Conservation (phyloP, 2,113 vertebrate genomes). For the Thermophis baileyi region DNA sequence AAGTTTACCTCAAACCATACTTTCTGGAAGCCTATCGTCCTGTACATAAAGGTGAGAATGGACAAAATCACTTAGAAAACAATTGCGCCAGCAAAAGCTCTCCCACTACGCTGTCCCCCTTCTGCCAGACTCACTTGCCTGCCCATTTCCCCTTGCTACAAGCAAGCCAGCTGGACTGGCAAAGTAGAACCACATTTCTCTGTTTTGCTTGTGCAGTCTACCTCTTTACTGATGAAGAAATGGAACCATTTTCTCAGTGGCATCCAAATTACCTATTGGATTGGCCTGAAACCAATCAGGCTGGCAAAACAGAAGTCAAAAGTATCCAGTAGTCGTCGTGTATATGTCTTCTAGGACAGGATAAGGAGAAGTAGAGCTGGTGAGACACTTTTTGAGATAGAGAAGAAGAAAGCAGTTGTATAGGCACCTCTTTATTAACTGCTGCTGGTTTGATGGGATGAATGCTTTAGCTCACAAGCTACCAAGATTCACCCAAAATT, state of each 20-base stretch:
- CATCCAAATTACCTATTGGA: neutral
- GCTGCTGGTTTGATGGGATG: neutral
- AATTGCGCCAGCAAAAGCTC: neutral
- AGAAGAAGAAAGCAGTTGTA: neutral
- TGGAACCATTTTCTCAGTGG: neutral
- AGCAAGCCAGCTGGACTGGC: neutral
- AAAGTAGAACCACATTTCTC: neutral
- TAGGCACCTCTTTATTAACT: neutral
- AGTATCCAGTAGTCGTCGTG: neutral
- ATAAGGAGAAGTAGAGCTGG: neutral
- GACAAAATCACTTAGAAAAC: neutral
- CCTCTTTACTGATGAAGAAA: neutral
- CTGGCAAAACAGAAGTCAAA: neutral
- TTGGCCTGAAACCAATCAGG: neutral
- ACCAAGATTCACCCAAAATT: neutral
- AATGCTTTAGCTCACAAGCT: neutral
- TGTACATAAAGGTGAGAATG: constrained; percentile 58
- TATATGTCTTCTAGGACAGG: neutral
- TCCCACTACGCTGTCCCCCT: neutral
- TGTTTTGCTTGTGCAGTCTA: neutral
- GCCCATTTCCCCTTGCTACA: neutral
- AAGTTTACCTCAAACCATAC: constrained; percentile 26
- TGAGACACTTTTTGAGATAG: neutral
- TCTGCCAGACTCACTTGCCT: neutral
- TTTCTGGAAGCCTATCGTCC: constrained; percentile 54